Evolutionary conservation across 2,113 vertebrate species (phyloP).

Genomic region (Chrysochloris asiatica): DNA sequence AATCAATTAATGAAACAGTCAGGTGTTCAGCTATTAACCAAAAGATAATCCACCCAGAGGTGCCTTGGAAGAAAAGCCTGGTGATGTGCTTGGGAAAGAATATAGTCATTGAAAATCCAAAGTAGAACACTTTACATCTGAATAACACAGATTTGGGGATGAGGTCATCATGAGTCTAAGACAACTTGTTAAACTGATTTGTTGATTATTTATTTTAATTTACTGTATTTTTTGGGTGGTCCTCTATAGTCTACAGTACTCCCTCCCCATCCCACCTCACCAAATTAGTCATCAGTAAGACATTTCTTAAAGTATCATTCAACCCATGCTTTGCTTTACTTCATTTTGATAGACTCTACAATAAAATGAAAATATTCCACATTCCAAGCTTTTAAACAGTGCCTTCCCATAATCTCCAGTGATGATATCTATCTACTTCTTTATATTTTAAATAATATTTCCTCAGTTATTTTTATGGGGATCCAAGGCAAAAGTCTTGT

Average conservation of each 20-base stretch:
- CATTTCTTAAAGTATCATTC: not conserved
- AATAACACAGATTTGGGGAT: no score
- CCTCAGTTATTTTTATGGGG: not conserved
- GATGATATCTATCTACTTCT: not conserved
- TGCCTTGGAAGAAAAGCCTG: not conserved
- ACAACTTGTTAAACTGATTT: not conserved
- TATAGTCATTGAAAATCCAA: not conserved
- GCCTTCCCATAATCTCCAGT: not conserved
- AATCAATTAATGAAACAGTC: not conserved
- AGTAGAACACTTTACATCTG: not conserved
- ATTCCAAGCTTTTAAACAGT: not conserved
- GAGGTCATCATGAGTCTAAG: not conserved
- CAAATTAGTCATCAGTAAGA: fast-evolving
- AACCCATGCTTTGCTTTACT: not conserved
- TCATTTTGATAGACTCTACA: not conserved
- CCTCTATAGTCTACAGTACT: no score
- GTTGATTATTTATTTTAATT: not conserved
- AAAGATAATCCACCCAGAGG: not conserved
- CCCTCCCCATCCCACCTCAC: not conserved
- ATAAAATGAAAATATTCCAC: not conserved
- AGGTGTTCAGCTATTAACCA: not conserved
- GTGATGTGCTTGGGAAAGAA: not conserved
- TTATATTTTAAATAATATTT: not conserved
- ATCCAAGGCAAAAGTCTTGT: not conserved
- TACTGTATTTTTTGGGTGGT: not conserved